Evolutionary conservation across 2,113 vertebrate species (phyloP), one percentile per base, ranked within the genome.

Genomic region (Xenopus borealis): DNA sequence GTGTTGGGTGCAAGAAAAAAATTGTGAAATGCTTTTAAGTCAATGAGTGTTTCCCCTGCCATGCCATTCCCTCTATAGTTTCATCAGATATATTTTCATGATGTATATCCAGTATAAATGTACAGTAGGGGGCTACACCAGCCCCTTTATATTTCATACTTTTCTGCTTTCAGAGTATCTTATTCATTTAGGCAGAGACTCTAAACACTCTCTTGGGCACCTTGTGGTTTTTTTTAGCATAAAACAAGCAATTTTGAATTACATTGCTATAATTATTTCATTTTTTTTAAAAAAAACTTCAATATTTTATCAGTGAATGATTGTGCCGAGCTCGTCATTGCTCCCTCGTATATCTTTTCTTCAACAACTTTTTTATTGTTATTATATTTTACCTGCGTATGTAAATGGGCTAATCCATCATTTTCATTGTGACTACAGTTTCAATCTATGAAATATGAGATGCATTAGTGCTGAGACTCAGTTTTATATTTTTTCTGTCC

Each of bases 401-500:
- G 63, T 55, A 73, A 73, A 73, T 73, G 66, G 72, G 59, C 72
- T 58, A 46, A 73, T 73, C 72, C 72, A 73, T 73, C 72, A 73
- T 59, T 52, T 59, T 19, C 19, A 66, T 73, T 73, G 66, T 66
- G 72, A 53, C 72, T 73, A 73, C 72, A 66, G 33, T 59, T 73
- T 66, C 72, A 40, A 66, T 52, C 47, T 45, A 66, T 73, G 63
- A 73, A 66, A 73, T 66, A 73, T 73, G 72, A 73, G 63, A 58
- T 46, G 11, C 62, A 73, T 73, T 73, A 66, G 65, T 52, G 45
- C 40, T 66, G 53, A 30, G 50, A 2, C 61, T 52, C 30, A 55
- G 52, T 47, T 52, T 64, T 72, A 52, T 65, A 47, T 17, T 50
- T 45, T 66, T 58, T 46, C 18, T 27, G 62, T 27, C 63, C 19